Conservation (phyloP, 1,140 invertebrate species). For the Trinorchestia longiramus region DNA sequence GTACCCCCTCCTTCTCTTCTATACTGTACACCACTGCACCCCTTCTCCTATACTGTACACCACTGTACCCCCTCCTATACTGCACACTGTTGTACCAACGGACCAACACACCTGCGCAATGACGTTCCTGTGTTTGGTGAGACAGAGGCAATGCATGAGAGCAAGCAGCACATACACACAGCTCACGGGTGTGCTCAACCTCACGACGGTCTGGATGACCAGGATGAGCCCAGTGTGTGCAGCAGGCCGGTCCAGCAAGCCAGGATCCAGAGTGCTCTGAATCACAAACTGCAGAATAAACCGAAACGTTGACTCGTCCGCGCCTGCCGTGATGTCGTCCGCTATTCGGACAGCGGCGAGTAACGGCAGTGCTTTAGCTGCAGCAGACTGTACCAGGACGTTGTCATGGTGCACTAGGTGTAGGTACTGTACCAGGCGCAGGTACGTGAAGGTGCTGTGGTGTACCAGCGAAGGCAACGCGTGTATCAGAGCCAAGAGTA, state of each 20-base stretch:
- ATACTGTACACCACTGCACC: no score
- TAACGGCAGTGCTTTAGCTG: background rate
- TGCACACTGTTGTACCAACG: no score
- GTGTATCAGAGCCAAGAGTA: conserved; percentile 33
- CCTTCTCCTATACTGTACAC: no score
- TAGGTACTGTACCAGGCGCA: conserved; percentile 7
- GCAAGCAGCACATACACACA: conserved; percentile 25
- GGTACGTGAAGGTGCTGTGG: conserved; percentile 42
- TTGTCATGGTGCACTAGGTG: conserved; percentile 11
- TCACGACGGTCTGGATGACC: background rate
- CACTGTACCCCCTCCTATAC: no score
- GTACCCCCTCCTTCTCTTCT: no score
- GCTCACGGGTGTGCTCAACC: background rate
- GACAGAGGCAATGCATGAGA: conserved; percentile 23
- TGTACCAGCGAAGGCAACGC: background rate
- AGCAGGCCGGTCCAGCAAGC: background rate
- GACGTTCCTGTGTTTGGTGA: conserved; percentile 26
- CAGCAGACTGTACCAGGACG: conserved; percentile 15
- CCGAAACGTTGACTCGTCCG: background rate
- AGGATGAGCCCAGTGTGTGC: conserved; percentile 10
- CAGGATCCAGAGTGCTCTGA: conserved; percentile 1
- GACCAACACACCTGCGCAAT: conserved; percentile 4
- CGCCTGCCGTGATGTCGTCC: background rate
- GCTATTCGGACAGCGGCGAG: background rate
- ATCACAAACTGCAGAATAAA: conserved; percentile 31